phyloP scores from a whole-genome alignment of 37 sponge, comb jelly and placozoan species.

The Amphimedon queenslandica region DNA sequence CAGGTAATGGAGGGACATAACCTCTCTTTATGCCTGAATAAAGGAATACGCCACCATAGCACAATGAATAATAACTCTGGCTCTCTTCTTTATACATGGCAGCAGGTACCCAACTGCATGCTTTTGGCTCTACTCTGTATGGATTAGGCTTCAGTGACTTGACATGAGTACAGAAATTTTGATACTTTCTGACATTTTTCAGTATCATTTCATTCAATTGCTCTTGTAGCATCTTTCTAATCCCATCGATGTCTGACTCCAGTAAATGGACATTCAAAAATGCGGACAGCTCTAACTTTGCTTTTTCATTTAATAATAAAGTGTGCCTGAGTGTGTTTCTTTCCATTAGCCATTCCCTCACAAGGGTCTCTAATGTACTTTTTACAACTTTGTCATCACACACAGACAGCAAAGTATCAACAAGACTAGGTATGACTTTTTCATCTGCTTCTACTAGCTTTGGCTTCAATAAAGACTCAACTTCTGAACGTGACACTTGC shows the following conservation, averaged over 20 bases:
- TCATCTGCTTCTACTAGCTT: too few relatives aligned
- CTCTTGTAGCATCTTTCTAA: background rate
- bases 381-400: background rate
- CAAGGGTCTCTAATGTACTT: background rate
- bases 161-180: slow-evolving; percentile 1
- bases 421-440: background rate
- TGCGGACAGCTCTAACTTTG: too few relatives aligned
- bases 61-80: background rate
- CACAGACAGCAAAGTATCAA: background rate
- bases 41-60: slow-evolving; percentile 69
- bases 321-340: background rate
- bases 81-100: slow-evolving; percentile 25
- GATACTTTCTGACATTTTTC: background rate
- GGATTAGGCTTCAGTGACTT: background rate
- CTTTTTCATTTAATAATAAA: too few relatives aligned
- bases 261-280: too few relatives aligned
- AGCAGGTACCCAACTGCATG: slow-evolving; percentile 60
- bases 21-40: slow-evolving; percentile 20
- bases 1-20: too few relatives aligned
- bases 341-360: background rate
- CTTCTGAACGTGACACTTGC: too few relatives aligned
- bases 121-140: background rate
- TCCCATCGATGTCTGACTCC: background rate
- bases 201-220: background rate
- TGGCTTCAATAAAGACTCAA: too few relatives aligned